phyloP scores from a whole-genome alignment of 2,888 invertebrate species.

The Alviniconcha strummeri region DNA sequence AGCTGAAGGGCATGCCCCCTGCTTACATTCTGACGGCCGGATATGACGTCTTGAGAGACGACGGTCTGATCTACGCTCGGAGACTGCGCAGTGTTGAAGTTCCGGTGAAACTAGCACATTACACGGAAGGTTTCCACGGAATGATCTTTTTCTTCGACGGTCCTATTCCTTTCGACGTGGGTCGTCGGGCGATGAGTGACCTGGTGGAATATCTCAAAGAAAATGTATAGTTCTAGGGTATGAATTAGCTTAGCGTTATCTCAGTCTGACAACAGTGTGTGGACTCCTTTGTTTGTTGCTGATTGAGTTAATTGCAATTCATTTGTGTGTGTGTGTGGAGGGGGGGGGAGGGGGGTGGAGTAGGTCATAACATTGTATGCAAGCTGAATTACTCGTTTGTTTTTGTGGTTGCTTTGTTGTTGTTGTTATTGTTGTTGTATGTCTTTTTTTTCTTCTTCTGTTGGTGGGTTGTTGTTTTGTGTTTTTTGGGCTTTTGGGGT shows the following conservation, averaged over 20 bases:
- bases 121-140: conserved; percentile 59
- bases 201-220: conserved; percentile 51
- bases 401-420: too few species aligned
- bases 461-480: too few species aligned
- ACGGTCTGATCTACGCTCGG: conserved; percentile 70
- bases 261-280: too few species aligned
- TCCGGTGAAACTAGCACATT: conserved; percentile 58
- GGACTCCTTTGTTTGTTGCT: not conserved
- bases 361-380: not conserved
- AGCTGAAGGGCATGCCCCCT: conserved; percentile 59
- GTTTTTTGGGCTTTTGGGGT: too few species aligned
- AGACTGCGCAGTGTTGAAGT: conserved; percentile 63
- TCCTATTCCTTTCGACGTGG: conserved; percentile 54
- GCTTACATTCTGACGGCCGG: conserved; percentile 70
- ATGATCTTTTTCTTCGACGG: conserved; percentile 59
- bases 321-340: too few species aligned
- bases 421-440: too few species aligned
- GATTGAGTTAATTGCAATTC: not conserved
- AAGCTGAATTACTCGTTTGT: too few species aligned
- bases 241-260: too few species aligned
- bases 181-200: conserved; percentile 53
- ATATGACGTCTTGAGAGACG: conserved; percentile 72
- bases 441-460: too few species aligned
- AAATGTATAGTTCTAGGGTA: conserved; percentile 36
- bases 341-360: not conserved